Evolutionary conservation across 2,888 invertebrate genomes (phyloP).

Genomic region (Trypoxylon attenuatum): DNA sequence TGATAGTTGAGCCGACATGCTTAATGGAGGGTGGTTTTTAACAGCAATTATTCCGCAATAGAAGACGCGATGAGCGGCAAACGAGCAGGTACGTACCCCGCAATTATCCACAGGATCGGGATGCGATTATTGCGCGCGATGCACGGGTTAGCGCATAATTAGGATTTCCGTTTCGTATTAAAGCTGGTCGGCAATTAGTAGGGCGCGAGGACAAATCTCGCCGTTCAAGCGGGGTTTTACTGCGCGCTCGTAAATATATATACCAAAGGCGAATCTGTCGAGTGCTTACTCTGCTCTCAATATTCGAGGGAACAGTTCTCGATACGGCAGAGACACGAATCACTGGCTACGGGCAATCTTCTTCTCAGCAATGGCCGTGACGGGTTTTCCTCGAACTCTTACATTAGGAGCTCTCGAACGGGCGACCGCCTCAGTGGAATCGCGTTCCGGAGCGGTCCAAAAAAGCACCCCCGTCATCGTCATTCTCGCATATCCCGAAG

Average conservation of each 20-base stretch:
- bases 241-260: not conserved
- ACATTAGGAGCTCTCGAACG: not conserved
- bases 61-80: not conserved
- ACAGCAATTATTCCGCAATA: not conserved
- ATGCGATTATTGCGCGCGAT: not conserved
- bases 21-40: not conserved
- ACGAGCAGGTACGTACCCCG: not conserved
- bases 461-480: conserved; percentile 43
- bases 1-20: no score
- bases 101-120: not conserved
- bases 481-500: conserved; percentile 54
- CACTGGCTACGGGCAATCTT: no score
- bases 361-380: no score
- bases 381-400: conserved; percentile 15
- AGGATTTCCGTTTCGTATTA: not conserved
- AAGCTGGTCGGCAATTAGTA: conserved; percentile 4
- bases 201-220: not conserved
- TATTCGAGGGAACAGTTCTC: no score
- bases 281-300: no score
- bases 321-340: no score
- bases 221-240: not conserved
- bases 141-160: not conserved
- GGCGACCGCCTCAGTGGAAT: not conserved
- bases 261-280: no score
- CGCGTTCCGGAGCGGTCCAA: conserved; percentile 27